Evolutionary conservation across 1,140 invertebrate species (phyloP).

Genomic region (Acromyrmex echinatior): DNA sequence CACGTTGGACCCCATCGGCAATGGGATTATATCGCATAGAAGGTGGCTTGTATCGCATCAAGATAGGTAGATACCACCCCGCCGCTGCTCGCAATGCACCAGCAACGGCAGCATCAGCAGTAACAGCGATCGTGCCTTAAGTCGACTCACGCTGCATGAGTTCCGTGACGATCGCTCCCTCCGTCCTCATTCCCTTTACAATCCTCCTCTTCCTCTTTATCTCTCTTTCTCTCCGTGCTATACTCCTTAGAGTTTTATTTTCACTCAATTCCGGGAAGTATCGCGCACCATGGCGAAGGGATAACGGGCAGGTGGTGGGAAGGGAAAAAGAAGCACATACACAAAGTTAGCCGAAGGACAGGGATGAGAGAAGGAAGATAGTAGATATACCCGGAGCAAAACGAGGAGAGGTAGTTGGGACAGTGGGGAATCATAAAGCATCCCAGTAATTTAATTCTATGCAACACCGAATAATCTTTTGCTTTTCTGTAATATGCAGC

Average conservation of each 20-base stretch:
- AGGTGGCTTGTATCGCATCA: conserved; percentile 83
- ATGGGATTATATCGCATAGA: conserved; percentile 84
- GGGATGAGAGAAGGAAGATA: conserved; percentile 37
- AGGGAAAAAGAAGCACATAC: conserved; percentile 65
- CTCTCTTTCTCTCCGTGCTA: conserved; percentile 60
- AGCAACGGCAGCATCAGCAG: conserved; percentile 68
- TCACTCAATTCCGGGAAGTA: conserved; percentile 79
- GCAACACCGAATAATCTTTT: conserved; percentile 58
- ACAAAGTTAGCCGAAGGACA: conserved; percentile 41
- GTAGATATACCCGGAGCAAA: conserved; percentile 62
- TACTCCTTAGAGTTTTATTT: conserved; percentile 80
- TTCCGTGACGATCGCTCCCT: conserved; percentile 83
- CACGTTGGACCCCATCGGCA: conserved; percentile 84
- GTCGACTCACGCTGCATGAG: conserved; percentile 84
- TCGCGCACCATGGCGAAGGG: conserved; percentile 67
- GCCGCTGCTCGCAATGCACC: conserved; percentile 74
- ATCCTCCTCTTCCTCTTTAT: conserved; percentile 66
- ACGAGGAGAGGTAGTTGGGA: conserved; percentile 63
- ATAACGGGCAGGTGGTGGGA: conserved; percentile 65
- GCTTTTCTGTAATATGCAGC: conserved; percentile 64
- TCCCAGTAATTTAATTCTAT: conserved; percentile 77
- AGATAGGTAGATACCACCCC: conserved; percentile 83
- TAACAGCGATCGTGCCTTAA: conserved; percentile 80
- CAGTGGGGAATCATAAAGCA: conserved; percentile 64
- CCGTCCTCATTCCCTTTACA: conserved; percentile 69